A percentile compares a stretch with the other conserved stretches of the same genome.
Conservation (phyloP, 2,113 vertebrate species). For the Colius striatus region DNA sequence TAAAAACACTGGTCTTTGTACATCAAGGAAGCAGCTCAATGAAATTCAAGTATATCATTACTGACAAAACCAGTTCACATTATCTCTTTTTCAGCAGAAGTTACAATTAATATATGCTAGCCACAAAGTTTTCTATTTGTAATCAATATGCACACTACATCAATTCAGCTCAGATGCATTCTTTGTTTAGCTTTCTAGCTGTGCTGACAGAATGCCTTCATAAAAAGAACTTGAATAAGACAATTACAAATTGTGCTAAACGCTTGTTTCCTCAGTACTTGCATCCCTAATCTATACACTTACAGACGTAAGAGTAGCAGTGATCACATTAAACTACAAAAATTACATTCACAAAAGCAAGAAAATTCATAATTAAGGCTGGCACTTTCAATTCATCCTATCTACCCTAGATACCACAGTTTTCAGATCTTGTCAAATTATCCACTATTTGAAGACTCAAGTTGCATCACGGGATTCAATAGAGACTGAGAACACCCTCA, state of each 20-base stretch:
- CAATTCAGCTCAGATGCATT: not conserved
- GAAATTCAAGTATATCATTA: not conserved
- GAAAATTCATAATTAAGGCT: not conserved
- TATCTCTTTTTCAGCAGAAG: not conserved
- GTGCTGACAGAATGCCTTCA: not conserved
- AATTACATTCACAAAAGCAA: not conserved
- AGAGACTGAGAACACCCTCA: not conserved
- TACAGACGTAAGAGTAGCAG: not conserved
- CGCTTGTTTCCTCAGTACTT: not conserved
- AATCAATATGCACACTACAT: slow-evolving; percentile 1
- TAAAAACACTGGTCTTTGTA: not conserved
- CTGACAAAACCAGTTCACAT: not conserved
- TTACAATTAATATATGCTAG: not conserved
- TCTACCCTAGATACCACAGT: not conserved
- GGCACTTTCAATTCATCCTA: not conserved
- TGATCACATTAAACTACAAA: not conserved
- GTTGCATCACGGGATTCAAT: not conserved
- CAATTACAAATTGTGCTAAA: slow-evolving; percentile 1
- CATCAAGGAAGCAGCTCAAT: not conserved
- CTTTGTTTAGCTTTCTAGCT: slow-evolving; percentile 1
- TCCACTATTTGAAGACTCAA: not conserved
- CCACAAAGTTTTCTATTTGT: slow-evolving; percentile 22
- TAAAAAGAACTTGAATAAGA: slow-evolving; percentile 18
- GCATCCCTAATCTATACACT: not conserved
- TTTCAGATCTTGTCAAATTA: not conserved